These are phyloP conservation scores for Drosophila rellima DNA, from an alignment of 2,888 invertebrate species.

Conservation along the genomic window DNA sequence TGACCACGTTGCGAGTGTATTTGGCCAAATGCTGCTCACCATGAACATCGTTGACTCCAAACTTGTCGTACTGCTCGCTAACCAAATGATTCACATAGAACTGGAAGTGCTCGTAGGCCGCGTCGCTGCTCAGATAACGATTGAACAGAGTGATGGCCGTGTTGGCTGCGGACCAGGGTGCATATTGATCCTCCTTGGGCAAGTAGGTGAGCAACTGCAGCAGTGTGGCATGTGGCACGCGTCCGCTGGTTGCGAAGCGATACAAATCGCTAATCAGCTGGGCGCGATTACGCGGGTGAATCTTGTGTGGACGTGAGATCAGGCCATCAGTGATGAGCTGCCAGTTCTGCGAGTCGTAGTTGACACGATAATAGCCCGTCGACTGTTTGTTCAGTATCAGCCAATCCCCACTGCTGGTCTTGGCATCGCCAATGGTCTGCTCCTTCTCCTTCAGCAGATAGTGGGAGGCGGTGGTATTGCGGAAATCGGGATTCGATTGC, in stretches of 20 bases:
- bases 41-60: constrained; percentile 76
- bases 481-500: constrained; percentile 78
- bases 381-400: constrained; percentile 84
- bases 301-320: constrained; percentile 88
- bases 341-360: constrained; percentile 91
- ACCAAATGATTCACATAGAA: constrained; percentile 73
- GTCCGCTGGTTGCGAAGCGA: constrained; percentile 67
- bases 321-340: constrained; percentile 88
- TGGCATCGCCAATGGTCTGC: constrained; percentile 25
- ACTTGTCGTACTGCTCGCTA: constrained; percentile 72
- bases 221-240: constrained; percentile 68
- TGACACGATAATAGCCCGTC: constrained; percentile 88
- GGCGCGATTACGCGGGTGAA: constrained; percentile 92
- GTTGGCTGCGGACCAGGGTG: constrained; percentile 83
- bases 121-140: constrained; percentile 76
- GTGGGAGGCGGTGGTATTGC: constrained; percentile 75
- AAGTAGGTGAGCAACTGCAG: constrained; percentile 80
- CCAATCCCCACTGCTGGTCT: constrained; percentile 73
- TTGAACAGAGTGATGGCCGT: constrained; percentile 69
- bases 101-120: constrained; percentile 67
- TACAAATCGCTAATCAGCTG: constrained; percentile 94
- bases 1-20: constrained; percentile 76
- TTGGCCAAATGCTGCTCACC: constrained; percentile 82
- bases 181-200: constrained; percentile 81
- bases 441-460: constrained; percentile 60